Base-by-base conservation (phyloP, 2,888 invertebrate species). In the Acanthococcus lagerstroemiae region DNA sequence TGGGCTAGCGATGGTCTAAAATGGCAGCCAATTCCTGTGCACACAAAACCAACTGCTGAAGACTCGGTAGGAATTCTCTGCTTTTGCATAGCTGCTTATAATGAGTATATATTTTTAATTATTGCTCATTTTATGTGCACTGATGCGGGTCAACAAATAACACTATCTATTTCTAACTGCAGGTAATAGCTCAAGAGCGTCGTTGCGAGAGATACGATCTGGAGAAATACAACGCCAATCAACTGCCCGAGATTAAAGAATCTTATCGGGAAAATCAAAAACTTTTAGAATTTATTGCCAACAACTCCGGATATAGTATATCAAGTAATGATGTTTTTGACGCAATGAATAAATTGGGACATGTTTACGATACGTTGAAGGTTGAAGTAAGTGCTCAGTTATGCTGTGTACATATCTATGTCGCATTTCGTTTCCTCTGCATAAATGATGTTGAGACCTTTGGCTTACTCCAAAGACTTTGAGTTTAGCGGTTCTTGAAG, bases 21-120 rank as follows among this genome's bases (percentile, higher is more conserved):
- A 5, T 82, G 81, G 82, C 78, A 79, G 69, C 82, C 82, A 0
- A 78, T 82, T 69, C 81, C 82, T 7, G 77, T 82, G 4, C 80
- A 81, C 71, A 79, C 65, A 7, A 68, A 65, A 63, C 12, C 68
- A 9, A 15, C n/a, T 15, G 12, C 37, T n/a, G 12, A 37, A 9
- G 37, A 37, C n/a, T 2, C 12, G n/a, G 37, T 37, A 37, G n/a
- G 37, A n/a, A n/a, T n/a, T n/a, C n/a, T n/a, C n/a, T n/a, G n/a
- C n/a, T n/a, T n/a, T n/a, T n/a, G n/a, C n/a, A n/a, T n/a, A n/a
- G n/a, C n/a, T n/a, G n/a, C n/a, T n/a, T n/a, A n/a, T n/a, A n/a
- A n/a, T n/a, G n/a, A n/a, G n/a, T n/a, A n/a, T n/a, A n/a, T n/a
- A n/a, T n/a, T n/a, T n/a, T n/a, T n/a, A n/a, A n/a, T n/a, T n/a